Percentiles rank a stretch among this genome's conserved stretches.
These are phyloP conservation scores for Gambelia wislizenii DNA, from an alignment of 2,797 vertebrate species.

Conservation along the genomic window DNA sequence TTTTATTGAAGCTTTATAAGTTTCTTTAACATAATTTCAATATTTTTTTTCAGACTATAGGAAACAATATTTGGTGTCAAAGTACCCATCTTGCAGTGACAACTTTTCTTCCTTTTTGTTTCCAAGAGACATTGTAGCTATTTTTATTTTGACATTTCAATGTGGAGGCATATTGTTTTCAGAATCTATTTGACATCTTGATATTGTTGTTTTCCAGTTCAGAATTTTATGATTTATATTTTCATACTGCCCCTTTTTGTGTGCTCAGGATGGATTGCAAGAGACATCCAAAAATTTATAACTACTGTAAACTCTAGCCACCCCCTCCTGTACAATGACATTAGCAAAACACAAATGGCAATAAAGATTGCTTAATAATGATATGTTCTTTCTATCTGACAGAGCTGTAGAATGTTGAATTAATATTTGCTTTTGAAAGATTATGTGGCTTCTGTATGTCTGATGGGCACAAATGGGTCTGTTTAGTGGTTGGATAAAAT, in stretches of 20 bases:
- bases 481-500: background rate
- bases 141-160: slow-evolving; percentile 11
- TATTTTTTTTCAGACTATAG: background rate
- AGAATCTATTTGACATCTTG: background rate
- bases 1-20: background rate
- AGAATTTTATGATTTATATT: background rate
- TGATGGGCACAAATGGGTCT: background rate
- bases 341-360: background rate
- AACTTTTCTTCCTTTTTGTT: background rate
- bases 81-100: background rate
- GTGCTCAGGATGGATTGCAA: background rate
- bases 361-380: background rate
- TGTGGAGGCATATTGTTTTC: background rate
- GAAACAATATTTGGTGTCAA: slow-evolving; percentile 17
- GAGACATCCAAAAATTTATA: background rate
- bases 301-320: background rate
- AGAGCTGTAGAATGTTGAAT: background rate
- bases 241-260: background rate
- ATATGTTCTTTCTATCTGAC: background rate
- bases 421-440: background rate
- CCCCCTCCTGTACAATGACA: background rate
- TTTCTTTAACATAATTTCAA: background rate
- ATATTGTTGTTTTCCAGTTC: background rate
- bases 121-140: background rate
- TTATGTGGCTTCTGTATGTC: background rate